phyloP scores from a whole-genome alignment of 2,113 vertebrate genomes.

The Vulpes lagopus region DNA sequence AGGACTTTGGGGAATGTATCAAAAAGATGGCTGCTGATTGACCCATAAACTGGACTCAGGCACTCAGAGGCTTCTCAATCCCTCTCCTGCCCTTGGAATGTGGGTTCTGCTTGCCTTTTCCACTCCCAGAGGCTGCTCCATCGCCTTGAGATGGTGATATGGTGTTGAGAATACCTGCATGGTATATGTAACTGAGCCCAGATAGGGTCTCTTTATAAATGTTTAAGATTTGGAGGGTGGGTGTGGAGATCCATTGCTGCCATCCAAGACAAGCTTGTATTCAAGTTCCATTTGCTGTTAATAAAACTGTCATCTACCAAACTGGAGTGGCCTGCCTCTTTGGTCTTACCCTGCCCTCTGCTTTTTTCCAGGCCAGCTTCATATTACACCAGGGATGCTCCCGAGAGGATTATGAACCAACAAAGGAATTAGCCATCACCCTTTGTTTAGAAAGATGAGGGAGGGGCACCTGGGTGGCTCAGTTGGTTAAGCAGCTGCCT shows the following conservation, averaged over 20 bases:
- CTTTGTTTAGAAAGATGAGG: background rate
- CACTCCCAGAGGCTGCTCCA: background rate
- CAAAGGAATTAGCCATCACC: background rate
- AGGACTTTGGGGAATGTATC: background rate
- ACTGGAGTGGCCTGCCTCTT: background rate
- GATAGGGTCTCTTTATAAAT: background rate
- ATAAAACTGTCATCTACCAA: background rate
- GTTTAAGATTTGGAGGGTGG: background rate
- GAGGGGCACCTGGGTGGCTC: background rate
- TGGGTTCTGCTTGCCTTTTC: background rate
- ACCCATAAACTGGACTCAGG: background rate
- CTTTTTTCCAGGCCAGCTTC: background rate
- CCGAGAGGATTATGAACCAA: background rate
- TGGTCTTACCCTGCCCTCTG: background rate
- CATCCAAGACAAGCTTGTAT: background rate
- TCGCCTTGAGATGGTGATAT: background rate
- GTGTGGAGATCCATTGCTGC: background rate
- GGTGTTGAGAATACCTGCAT: background rate
- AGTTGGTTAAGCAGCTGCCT: background rate
- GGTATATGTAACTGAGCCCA: background rate
- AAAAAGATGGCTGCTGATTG: background rate
- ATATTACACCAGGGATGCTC: background rate
- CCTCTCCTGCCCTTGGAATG: no score
- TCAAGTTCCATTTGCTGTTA: background rate
- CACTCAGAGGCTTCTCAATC: background rate